A percentile compares a stretch with the other conserved stretches of the same genome.
Conservation (phyloP, 2,113 vertebrate genomes). For the Patagioenas fasciata region DNA sequence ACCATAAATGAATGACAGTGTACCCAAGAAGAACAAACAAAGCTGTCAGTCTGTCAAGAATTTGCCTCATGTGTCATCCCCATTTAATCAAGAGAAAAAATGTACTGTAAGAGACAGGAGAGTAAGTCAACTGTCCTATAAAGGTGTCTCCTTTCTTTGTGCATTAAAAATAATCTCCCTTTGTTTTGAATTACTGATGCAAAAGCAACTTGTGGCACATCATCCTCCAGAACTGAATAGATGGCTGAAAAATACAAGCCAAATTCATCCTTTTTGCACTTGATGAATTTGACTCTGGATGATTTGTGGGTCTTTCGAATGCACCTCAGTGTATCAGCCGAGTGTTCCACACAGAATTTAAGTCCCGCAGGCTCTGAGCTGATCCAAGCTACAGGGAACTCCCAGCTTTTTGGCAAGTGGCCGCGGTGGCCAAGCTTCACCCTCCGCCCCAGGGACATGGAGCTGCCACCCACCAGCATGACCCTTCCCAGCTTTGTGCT, state of each 20-base stretch:
- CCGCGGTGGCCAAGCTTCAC: accelerated
- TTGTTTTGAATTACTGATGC: neutral
- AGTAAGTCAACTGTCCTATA: neutral
- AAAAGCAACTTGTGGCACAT: neutral
- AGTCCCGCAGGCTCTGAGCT: neutral
- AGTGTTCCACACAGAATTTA: neutral
- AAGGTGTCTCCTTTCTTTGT: neutral
- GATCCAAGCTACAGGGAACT: neutral
- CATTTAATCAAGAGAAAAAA: slow-evolving; percentile 13
- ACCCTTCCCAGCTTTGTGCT: neutral
- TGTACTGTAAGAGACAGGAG: neutral
- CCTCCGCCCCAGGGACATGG: neutral
- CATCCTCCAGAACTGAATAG: neutral
- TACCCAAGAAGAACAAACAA: neutral
- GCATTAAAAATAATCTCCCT: neutral
- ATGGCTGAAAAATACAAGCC: neutral
- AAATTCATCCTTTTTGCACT: neutral
- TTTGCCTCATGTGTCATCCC: neutral
- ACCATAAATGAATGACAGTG: slow-evolving; percentile 11
- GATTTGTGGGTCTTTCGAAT: neutral
- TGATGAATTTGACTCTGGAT: neutral
- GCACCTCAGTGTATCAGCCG: neutral
- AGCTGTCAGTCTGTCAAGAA: neutral
- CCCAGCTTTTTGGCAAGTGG: neutral
- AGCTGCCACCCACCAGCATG: neutral